These are phyloP conservation scores for Periphyllus acericola DNA, from an alignment of 2,888 invertebrate species.

Conservation along the genomic window DNA sequence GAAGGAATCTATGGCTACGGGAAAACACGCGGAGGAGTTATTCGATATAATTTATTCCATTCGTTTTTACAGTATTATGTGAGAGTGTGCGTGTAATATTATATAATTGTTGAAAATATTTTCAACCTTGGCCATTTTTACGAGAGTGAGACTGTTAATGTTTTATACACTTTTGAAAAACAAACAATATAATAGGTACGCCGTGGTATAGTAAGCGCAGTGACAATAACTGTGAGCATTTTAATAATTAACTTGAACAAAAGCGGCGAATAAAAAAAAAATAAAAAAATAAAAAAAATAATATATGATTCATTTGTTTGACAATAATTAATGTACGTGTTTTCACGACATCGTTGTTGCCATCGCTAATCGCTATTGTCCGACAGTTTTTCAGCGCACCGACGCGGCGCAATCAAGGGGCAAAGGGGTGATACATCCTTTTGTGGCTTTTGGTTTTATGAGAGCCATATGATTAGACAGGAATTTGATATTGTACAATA, in stretches of 20 bases:
- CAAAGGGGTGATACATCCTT: neutral
- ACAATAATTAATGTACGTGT: neutral
- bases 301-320: no score
- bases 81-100: neutral
- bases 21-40: slow-evolving; percentile 2
- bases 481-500: neutral
- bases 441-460: neutral
- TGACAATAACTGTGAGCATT: neutral
- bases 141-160: neutral
- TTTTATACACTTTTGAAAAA: no score
- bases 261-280: neutral
- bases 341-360: neutral
- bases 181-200: neutral
- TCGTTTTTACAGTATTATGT: neutral
- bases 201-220: neutral
- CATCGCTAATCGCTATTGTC: neutral
- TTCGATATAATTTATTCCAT: slow-evolving; percentile 36
- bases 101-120: neutral
- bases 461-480: neutral
- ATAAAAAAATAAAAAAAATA: neutral
- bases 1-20: neutral
- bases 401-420: neutral
- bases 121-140: neutral
- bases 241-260: neutral
- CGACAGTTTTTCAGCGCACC: no score